Evolutionary conservation across 2,113 vertebrate genomes (phyloP), one percentile per base, ranked within the genome.

Genomic region (Phyllopteryx taeniolatus): DNA sequence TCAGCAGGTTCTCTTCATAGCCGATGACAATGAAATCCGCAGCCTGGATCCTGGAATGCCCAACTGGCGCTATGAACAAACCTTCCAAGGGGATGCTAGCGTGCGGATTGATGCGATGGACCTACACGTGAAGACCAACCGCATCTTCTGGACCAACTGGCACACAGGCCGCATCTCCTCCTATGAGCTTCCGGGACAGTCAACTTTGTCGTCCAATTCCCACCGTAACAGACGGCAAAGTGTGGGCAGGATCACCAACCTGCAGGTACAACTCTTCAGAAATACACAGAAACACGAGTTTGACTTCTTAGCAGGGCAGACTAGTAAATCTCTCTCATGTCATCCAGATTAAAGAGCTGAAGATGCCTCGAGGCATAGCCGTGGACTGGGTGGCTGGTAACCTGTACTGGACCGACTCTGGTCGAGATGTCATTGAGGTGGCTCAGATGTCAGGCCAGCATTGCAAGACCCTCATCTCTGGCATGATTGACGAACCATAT

Each of bases 141-240:
- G 93, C 11, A 95, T 99, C 86, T 99, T 95, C 80, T 99, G 96
- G 97, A 99, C 96, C 61, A 99, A 99, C 92, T 99, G 98, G 98
- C 98, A 99, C 93, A 99, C 95, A 0, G 95, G 95, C 56, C 93
- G 93, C 43, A 98, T 99, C 89, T 99, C 96, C 0, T 96, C 92
- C 67, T 94, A 95, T 0, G 96, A 95, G 75, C 91, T 98, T 83
- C 95, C 95, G 0, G 64, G 64, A 10, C 64, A 66, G 64, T 76
- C 91, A 0, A 82, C 77, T 19, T 74, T 89, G 27, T 83, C 87
- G 0, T 84, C 83, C 1, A 95, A 94, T 1, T 92, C 92, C 72
- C 94, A 97, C 84, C 96, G 96, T 39, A 94, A 95, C 84, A 92
- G 94, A 39, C 92, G 96, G 0, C 95, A 98, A 87, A 93, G 91